Evolutionary conservation across 64 coral and sea anemone species (phyloP), one percentile per base, ranked within the genome.

Genomic region (Actinia tenebrosa): DNA sequence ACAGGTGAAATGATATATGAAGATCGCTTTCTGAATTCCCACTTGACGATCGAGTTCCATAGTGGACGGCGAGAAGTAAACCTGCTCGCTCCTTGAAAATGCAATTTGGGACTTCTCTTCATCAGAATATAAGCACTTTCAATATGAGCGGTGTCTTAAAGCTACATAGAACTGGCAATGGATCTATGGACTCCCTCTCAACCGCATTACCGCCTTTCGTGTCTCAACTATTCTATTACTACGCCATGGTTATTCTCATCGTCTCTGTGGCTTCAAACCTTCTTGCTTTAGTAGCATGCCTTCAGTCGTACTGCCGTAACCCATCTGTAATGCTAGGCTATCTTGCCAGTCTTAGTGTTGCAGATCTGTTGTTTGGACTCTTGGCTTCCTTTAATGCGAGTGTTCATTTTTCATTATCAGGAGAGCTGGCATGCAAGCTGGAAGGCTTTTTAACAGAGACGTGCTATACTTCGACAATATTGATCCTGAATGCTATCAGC

Each of bases 401-500:
- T 8, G 84, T 90, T 15, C 89, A 92, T 84, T 90, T 96, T 59
- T 84, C 88, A 20, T 25, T 54, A 10, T 44, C 53, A 15, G 88
- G 88, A 7, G 91, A 96, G 16, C 83, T 90, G 84, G 84, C 89
- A 5, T 96, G 94, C 27, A 96, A 93, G 80, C 61, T 93, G 66
- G 89, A 96, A 52, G 91, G 94, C 15, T 81, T 89, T 20, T 85
- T 96, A 10, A 96, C 91, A 56, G 94, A 96, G 52, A 85, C 88
- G 5, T 86, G 91, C 17, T 96, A 96, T 37, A 90, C 91, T 0
- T 91, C 91, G 2, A 85, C 88, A 2, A 93, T 96, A 80, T 71
- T 96, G 15, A 93, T 90, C 16, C 60, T 96, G 18, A 88, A 93
- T 0, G 87, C 88, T n/a, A 96, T 96, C 27, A 96, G 94, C 8